A percentile compares a stretch with the other conserved stretches of the same genome.
Conservation (phyloP, 2,888 invertebrate species). For the Dolichomitus sp. region DNA sequence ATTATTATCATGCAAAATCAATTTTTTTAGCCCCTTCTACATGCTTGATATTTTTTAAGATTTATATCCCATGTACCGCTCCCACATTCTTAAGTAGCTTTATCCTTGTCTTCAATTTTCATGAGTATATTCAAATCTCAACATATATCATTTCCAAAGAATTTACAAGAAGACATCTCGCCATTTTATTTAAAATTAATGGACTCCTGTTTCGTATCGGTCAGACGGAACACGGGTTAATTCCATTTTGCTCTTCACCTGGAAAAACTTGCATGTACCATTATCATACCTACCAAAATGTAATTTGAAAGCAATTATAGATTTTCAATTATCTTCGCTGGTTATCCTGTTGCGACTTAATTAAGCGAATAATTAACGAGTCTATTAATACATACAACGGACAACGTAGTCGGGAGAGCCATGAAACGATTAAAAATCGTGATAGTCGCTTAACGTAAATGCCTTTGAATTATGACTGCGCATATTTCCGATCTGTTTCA, state of each 20-base stretch:
- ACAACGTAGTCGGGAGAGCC: not conserved
- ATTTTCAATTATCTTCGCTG: constrained; percentile 8
- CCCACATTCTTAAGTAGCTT: too few relatives aligned
- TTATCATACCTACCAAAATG: constrained; percentile 1
- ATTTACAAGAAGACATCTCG: not conserved
- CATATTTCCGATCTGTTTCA: constrained; percentile 22
- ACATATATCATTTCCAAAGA: not conserved
- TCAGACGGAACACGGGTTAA: not conserved
- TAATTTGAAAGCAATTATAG: constrained; percentile 27
- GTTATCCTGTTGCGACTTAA: not conserved
- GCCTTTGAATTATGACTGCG: constrained; percentile 16
- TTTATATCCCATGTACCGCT: too few relatives aligned
- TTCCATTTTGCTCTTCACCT: not conserved
- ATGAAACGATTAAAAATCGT: constrained; percentile 37
- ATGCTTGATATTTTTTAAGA: too few relatives aligned
- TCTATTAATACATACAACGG: constrained; percentile 17
- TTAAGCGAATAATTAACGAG: constrained; percentile 42
- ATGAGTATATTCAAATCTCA: not conserved
- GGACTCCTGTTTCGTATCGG: not conserved
- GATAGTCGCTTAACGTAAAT: constrained; percentile 43
- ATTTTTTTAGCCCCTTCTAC: too few relatives aligned
- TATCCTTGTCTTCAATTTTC: too few relatives aligned
- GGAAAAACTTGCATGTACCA: not conserved
- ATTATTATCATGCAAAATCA: too few relatives aligned
- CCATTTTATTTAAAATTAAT: not conserved